Conservation (phyloP, 1,140 invertebrate genomes). For the Trissolcus basalis region DNA sequence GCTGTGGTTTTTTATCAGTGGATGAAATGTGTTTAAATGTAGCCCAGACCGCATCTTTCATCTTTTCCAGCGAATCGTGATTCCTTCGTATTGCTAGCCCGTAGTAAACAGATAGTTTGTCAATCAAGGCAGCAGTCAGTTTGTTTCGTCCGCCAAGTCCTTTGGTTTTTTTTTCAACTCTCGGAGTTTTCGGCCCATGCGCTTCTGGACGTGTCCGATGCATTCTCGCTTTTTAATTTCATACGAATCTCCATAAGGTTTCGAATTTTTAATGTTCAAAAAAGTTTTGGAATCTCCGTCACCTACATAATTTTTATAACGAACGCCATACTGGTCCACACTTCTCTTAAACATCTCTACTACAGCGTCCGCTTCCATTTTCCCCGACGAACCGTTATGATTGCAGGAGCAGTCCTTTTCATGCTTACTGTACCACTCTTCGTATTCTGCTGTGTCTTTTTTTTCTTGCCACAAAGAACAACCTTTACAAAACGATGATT, state of each 20-base stretch:
- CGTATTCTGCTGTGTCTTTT: conserved; percentile 11
- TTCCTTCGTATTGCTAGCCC: background rate
- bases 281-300: background rate
- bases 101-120: background rate
- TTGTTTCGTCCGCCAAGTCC: no score
- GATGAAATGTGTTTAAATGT: no score
- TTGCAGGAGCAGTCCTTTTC: conserved; percentile 8
- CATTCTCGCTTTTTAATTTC: background rate
- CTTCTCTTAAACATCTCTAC: conserved; percentile 15
- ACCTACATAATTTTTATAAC: background rate
- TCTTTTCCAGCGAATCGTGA: background rate
- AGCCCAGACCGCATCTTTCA: conserved; percentile 8
- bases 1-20: no score
- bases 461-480: conserved; percentile 8
- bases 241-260: background rate
- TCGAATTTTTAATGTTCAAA: background rate
- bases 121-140: background rate
- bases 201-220: background rate
- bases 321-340: background rate
- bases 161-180: background rate
- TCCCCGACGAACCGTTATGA: conserved; percentile 13
- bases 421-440: conserved; percentile 12
- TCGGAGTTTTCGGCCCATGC: background rate
- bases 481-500: conserved; percentile 15
- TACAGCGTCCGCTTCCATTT: conserved; percentile 14